Base-by-base conservation (phyloP, 37 sponge, comb jelly and placozoan genomes). In the Cladorhizidae sp. region DNA sequence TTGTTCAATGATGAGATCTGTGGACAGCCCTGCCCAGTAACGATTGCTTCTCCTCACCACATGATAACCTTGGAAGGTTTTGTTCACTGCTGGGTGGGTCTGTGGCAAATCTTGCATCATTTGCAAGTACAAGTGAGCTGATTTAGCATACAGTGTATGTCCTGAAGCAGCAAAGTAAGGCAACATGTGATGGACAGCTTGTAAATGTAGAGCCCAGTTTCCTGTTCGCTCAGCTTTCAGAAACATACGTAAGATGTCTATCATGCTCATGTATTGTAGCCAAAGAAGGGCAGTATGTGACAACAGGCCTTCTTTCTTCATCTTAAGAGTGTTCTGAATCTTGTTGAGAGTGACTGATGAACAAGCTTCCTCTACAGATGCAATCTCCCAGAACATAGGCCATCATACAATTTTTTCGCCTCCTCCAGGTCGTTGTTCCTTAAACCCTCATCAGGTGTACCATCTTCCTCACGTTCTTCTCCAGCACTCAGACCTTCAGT, bases 21-120 rank as follows among this genome's bases (percentile, higher is more conserved):
- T 32, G 22, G 69, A 75, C 6, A 83, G 50, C 31, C 77, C 77
- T 41, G 59, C 78, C 55, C 67, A 84, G 17, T 73, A 38, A 31
- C 85, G 71, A 51, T 84, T 67, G 67, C 85, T 77, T 69, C 77
- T 59, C 75, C 85, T 37, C 39, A 76, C 33, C 67, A n/a, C n/a
- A n/a, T n/a, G n/a, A n/a, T n/a, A n/a, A n/a, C n/a, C n/a, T n/a
- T 70, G 17, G 71, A 84, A 84, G 25, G 9, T 45, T 63, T 79
- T 78, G 64, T 78, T 61, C 26, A 85, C 58, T 14, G 80, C 55
- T n/a, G n/a, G n/a, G n/a, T n/a, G n/a, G n/a, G n/a, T n/a, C n/a
- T 45, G 49, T 45, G 49, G 49, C 49, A 45, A 45, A n/a, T 76
- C 21, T 37, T 36, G 14, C 85, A n/a, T n/a, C n/a, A n/a, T n/a